Evolutionary conservation across 2,797 vertebrate species (phyloP), one percentile per base, ranked within the genome.

Genomic region (Crenuchus spilurus): DNA sequence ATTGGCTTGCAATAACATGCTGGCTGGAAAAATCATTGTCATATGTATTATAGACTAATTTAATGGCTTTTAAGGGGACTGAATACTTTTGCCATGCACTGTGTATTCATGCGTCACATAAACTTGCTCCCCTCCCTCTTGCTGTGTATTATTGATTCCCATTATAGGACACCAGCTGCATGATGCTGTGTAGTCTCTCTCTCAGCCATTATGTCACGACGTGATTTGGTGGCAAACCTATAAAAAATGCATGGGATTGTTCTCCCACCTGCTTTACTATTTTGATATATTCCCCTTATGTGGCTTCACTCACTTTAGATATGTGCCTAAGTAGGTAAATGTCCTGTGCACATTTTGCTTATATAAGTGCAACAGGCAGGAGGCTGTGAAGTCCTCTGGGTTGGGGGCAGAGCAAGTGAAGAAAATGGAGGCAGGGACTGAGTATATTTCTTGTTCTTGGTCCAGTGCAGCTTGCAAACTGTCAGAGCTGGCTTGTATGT

Each of bases 141-240:
- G 44, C 46, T 54, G 61, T 75, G 61, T 41, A 57, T 77, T 71
- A 76, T 77, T 65, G 39, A 76, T 72, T 46, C 41, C 66, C 51
- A 58, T 68, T 65, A 26, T 37, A 58, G 20, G 52, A 68, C 46
- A 52, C 49, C 22, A 18, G 28, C 4, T 18, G 30, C 16, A 65
- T 22, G 35, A 46, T 72, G 37, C 42, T 22, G 24, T 49, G 42
- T 16, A 57, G 46, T 55, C 13, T 33, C 5, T 20, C 24, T 18
- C 72, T 35, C 52, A 66, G 61, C 52, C 52, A 65, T 65, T 65
- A 66, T 41, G 61, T 44, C 42, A 58, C 51, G 31, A 26, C 24
- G 72, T 33, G 9, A 60, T 71, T 24, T 58, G 72, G 66, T 66
- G 52, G 41, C 26, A 39, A 66, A 18, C 11, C 18, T 51, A 58